Evolutionary conservation across 2,113 vertebrate species (phyloP).

Genomic region (Arvicanthis niloticus): DNA sequence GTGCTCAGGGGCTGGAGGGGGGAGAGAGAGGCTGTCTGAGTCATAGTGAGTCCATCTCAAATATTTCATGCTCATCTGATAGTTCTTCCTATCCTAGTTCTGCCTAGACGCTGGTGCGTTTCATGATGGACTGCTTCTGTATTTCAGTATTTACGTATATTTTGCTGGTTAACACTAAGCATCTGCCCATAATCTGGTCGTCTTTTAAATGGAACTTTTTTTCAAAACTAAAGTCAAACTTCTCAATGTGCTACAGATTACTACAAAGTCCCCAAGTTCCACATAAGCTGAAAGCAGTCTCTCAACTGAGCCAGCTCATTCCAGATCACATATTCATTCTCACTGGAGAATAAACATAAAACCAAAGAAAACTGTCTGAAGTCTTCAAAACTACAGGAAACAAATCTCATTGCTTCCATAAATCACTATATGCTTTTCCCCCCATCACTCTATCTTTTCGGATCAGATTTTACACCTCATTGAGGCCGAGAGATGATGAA

Average conservation of each 20-base stretch:
- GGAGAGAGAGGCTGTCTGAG: neutral
- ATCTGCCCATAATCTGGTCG: neutral
- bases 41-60: neutral
- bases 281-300: neutral
- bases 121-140: neutral
- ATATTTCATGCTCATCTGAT: neutral
- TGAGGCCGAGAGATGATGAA: slow-evolving; percentile 9
- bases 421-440: neutral
- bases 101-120: neutral
- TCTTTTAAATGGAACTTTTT: neutral
- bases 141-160: neutral
- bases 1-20: no score
- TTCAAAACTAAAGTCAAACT: neutral
- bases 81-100: neutral
- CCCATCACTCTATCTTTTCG: neutral
- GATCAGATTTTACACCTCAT: neutral
- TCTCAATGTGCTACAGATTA: neutral
- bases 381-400: neutral
- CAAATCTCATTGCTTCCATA: neutral
- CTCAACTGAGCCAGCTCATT: neutral
- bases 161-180: neutral
- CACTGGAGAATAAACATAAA: neutral
- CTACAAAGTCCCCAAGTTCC: neutral
- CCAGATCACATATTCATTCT: neutral
- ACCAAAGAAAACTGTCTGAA: neutral